Conservation (phyloP, 2,888 invertebrate genomes). For the Piscicola geometra region DNA sequence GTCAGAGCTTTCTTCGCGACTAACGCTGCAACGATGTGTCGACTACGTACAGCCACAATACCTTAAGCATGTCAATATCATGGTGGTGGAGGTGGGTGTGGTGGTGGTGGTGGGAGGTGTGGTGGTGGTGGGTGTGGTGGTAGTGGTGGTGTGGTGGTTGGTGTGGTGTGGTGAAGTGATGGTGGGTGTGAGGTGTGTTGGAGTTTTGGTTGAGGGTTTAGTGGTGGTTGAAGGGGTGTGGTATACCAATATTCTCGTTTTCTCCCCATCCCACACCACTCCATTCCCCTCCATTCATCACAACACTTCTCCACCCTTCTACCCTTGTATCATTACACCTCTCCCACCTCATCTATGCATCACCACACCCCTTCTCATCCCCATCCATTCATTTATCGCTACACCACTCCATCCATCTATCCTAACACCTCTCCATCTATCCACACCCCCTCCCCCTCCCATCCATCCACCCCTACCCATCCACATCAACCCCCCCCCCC, state of each 20-base stretch:
- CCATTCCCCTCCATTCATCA: too few relatives aligned
- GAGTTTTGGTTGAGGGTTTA: not conserved
- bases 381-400: not conserved
- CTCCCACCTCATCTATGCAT: too few relatives aligned
- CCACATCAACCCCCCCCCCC: too few relatives aligned
- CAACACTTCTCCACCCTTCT: too few relatives aligned
- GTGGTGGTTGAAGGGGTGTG: not conserved
- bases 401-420: too few relatives aligned
- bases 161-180: constrained; percentile 55
- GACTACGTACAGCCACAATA: constrained; percentile 74
- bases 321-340: too few relatives aligned
- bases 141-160: not conserved
- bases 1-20: constrained; percentile 75
- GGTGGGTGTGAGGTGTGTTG: not conserved
- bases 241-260: not conserved
- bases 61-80: constrained; percentile 66
- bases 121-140: not conserved
- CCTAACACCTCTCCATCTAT: too few relatives aligned
- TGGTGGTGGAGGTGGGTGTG: constrained; percentile 70
- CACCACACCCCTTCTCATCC: too few relatives aligned
- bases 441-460: too few relatives aligned
- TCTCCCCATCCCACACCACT: not conserved
- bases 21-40: constrained; percentile 78
- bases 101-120: not conserved
- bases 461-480: too few relatives aligned